phyloP scores from a whole-genome alignment of 2,888 invertebrate species.

The Euzophera pinguis region DNA sequence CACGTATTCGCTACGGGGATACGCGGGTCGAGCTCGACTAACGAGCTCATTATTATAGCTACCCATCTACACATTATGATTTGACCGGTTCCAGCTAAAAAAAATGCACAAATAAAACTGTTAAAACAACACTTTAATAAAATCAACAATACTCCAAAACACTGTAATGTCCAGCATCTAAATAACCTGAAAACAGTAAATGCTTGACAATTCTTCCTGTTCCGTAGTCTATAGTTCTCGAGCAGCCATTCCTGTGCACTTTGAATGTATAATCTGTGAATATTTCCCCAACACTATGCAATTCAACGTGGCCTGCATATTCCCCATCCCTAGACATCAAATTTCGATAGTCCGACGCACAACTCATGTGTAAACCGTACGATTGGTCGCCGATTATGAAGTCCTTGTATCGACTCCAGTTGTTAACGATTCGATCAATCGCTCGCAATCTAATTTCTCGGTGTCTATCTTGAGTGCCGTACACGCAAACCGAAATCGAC shows the following conservation, averaged over 20 bases:
- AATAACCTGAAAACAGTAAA: conserved; percentile 61
- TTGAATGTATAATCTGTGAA: conserved; percentile 56
- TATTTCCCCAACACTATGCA: conserved; percentile 59
- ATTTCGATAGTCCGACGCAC: conserved; percentile 43
- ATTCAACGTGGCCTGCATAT: conserved; percentile 65
- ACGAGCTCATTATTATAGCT: too few relatives aligned
- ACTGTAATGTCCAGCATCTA: conserved; percentile 68
- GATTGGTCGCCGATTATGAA: conserved; percentile 66
- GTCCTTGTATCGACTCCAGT: conserved; percentile 63
- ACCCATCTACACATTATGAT: too few relatives aligned
- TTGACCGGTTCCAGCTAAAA: too few relatives aligned
- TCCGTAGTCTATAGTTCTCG: conserved; percentile 60
- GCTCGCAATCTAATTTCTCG: conserved; percentile 53
- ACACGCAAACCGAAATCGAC: conserved; percentile 59
- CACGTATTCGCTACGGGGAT: too few relatives aligned
- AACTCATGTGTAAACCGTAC: conserved; percentile 43
- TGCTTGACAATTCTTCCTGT: conserved; percentile 51
- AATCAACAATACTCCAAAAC: conserved; percentile 53
- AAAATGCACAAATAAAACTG: conserved; percentile 14
- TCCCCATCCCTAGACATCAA: conserved; percentile 62
- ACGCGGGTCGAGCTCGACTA: too few relatives aligned
- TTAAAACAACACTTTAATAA: conserved; percentile 9
- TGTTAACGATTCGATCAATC: conserved; percentile 53
- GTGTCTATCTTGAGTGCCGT: conserved; percentile 58
- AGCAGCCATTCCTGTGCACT: conserved; percentile 51